Evolutionary conservation across 2,888 invertebrate species (phyloP).

Genomic region (Andrena camellia): DNA sequence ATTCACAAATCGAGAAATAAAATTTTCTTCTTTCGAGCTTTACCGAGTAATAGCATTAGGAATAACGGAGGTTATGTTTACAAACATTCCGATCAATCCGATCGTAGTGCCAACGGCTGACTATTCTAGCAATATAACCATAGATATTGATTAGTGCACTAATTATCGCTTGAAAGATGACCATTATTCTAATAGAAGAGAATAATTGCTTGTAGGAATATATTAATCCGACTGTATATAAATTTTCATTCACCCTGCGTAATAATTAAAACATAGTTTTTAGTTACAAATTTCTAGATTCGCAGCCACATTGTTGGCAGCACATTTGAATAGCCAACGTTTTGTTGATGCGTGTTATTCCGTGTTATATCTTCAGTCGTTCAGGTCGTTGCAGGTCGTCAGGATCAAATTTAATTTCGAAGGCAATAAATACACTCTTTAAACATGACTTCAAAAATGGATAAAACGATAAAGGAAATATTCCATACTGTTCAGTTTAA

Average conservation of each 20-base stretch:
- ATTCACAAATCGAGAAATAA: background rate
- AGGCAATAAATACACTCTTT: background rate
- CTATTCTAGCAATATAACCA: background rate
- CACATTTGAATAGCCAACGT: conserved; percentile 46
- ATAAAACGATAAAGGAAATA: conserved; percentile 81
- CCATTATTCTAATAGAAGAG: background rate
- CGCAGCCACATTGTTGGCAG: conserved; percentile 10
- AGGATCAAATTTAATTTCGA: background rate
- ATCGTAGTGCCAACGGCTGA: background rate
- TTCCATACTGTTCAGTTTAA: conserved; percentile 89
- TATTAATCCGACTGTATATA: background rate
- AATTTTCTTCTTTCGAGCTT: background rate
- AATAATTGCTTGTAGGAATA: background rate
- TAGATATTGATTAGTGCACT: background rate
- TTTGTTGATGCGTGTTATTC: too few relatives aligned
- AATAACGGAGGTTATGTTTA: conserved; percentile 32
- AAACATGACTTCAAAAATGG: conserved; percentile 31
- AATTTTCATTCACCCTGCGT: background rate
- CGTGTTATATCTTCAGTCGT: too few relatives aligned
- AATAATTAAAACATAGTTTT: background rate
- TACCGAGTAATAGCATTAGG: background rate
- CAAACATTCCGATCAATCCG: conserved; percentile 17
- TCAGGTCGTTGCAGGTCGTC: too few relatives aligned
- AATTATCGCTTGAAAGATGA: background rate
- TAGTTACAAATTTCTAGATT: background rate